Evolutionary conservation across 1,140 invertebrate species (phyloP).

Genomic region (Chelonus insularis): DNA sequence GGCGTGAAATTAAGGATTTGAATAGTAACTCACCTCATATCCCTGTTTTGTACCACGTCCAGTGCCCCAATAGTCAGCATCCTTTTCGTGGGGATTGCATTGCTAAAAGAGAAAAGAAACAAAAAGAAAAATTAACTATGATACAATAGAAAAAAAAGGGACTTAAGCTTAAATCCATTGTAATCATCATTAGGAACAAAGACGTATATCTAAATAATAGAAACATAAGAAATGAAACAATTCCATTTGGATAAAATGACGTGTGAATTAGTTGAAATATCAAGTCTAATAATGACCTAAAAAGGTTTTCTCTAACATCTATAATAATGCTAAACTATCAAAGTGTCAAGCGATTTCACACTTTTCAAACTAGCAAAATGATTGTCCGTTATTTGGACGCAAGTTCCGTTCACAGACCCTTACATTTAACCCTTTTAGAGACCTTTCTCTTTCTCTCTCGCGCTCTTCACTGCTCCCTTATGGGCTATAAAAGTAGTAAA

Average conservation of each 20-base stretch:
- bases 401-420: background rate
- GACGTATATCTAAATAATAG: no score
- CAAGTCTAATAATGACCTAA: background rate
- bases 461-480: no score
- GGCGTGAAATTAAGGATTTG: background rate
- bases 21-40: constrained; percentile 57
- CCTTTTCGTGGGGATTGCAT: constrained; percentile 63
- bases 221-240: no score
- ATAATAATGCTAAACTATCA: constrained; percentile 4
- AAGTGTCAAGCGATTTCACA: constrained; percentile 12
- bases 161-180: background rate
- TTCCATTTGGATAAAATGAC: no score
- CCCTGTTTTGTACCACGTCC: constrained; percentile 61
- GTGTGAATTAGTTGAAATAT: no score
- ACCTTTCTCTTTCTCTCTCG: no score
- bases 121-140: constrained; percentile 16
- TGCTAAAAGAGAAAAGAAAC: constrained; percentile 55
- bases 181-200: background rate
- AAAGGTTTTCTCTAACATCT: no score
- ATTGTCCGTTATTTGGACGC: constrained; percentile 15
- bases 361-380: constrained; percentile 10
- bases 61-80: constrained; percentile 61
- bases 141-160: constrained; percentile 6
- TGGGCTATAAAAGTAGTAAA: background rate
- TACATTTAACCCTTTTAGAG: background rate